phyloP scores from a whole-genome alignment of 2,797 vertebrate species.

The Ctenochaetus hawaiiensis region DNA sequence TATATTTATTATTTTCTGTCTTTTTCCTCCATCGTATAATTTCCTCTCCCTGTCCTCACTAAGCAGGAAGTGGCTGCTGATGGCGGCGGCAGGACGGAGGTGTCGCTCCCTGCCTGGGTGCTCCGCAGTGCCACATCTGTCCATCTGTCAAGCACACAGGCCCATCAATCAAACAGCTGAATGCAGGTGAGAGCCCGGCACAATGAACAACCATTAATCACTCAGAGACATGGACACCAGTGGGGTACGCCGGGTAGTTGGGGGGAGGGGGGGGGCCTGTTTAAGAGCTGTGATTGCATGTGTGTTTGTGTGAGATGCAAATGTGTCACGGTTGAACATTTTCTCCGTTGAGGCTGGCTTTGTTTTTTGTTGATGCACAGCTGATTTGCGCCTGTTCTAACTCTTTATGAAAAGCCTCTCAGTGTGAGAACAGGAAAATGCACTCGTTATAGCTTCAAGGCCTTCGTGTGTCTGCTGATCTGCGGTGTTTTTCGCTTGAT shows the following conservation, averaged over 20 bases:
- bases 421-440: too few relatives aligned
- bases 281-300: slow-evolving; percentile 15
- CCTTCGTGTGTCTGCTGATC: neutral
- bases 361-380: neutral
- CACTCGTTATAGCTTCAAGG: too few relatives aligned
- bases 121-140: slow-evolving; percentile 66
- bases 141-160: slow-evolving; percentile 65
- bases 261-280: slow-evolving; percentile 7
- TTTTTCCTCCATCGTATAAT: neutral
- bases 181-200: slow-evolving; percentile 61
- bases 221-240: slow-evolving; percentile 52
- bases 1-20: neutral
- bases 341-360: neutral
- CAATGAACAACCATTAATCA: slow-evolving; percentile 75
- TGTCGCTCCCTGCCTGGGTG: slow-evolving; percentile 42
- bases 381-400: neutral
- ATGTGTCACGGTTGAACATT: neutral
- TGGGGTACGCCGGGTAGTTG: neutral
- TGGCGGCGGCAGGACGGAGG: slow-evolving; percentile 31
- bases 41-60: slow-evolving; percentile 7
- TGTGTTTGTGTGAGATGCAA: slow-evolving; percentile 1
- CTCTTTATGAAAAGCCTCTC: too few relatives aligned
- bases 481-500: neutral
- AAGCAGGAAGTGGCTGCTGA: slow-evolving; percentile 35
- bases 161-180: slow-evolving; percentile 74